A percentile compares a stretch with the other conserved stretches of the same genome.
These are phyloP conservation scores for Microchirus variegatus DNA, from an alignment of 2,797 vertebrate species.

Conservation along the genomic window DNA sequence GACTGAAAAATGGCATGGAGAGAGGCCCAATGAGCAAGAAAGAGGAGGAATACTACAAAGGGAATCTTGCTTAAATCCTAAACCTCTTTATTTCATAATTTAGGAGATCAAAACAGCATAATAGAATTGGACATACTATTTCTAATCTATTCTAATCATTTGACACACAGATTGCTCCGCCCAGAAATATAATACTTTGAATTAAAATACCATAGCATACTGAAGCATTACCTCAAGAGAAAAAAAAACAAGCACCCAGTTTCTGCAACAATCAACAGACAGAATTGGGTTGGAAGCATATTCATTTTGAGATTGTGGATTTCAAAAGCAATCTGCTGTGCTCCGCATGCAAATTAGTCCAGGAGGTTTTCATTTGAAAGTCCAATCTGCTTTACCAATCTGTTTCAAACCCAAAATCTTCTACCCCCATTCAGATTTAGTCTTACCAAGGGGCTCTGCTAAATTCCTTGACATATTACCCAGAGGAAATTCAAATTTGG, in stretches of 20 bases:
- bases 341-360: slow-evolving; percentile 63
- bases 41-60: slow-evolving; percentile 2
- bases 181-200: slow-evolving; percentile 31
- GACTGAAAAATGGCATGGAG: not conserved
- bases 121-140: no score
- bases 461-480: slow-evolving; percentile 55
- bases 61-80: slow-evolving; percentile 35
- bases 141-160: not conserved
- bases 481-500: slow-evolving; percentile 51
- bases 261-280: slow-evolving; percentile 46
- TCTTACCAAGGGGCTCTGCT: slow-evolving; percentile 51
- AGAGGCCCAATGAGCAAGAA: slow-evolving; percentile 14
- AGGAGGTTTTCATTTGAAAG: slow-evolving; percentile 61
- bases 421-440: slow-evolving; percentile 51
- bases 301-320: slow-evolving; percentile 61
- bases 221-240: slow-evolving; percentile 9
- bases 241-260: slow-evolving; percentile 28
- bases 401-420: slow-evolving; percentile 53
- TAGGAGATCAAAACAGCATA: slow-evolving; percentile 30
- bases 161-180: slow-evolving; percentile 37
- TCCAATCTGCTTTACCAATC: slow-evolving; percentile 67
- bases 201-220: slow-evolving; percentile 49
- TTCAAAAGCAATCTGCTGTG: slow-evolving; percentile 62
- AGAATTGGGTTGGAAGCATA: slow-evolving; percentile 57
- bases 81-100: slow-evolving; percentile 58